These are phyloP conservation scores for Hystrix cristata DNA, from an alignment of 2,113 vertebrate genomes.

Conservation along the genomic window DNA sequence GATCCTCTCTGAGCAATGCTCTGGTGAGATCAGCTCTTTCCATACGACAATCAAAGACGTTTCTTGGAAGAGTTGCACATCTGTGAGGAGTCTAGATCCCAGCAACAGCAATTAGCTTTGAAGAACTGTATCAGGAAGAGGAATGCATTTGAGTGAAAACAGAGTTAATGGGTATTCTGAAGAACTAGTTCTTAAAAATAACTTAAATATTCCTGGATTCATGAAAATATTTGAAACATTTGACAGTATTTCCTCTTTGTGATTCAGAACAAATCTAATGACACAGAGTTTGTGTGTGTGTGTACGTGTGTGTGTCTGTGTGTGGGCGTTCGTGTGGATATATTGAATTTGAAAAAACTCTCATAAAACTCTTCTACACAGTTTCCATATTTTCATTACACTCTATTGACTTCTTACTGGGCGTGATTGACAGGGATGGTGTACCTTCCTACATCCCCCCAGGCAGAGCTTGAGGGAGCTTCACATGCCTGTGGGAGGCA, in stretches of 20 bases:
- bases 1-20: not conserved
- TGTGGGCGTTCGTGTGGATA: not conserved
- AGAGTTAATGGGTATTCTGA: not conserved
- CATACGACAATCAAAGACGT: no score
- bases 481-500: conserved; percentile 50
- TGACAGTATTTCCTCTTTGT: conserved; percentile 22
- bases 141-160: not conserved
- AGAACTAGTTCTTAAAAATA: not conserved
- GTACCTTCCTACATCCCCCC: conserved; percentile 47
- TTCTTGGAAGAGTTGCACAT: not conserved
- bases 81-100: not conserved
- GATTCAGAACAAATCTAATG: not conserved
- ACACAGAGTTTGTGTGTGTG: not conserved
- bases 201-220: not conserved
- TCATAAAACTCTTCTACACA: not conserved
- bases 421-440: conserved; percentile 61
- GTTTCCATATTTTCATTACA: conserved; percentile 53
- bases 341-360: conserved; percentile 21
- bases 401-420: conserved; percentile 48
- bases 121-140: not conserved
- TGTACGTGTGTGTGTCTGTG: no score
- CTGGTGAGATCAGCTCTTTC: not conserved
- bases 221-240: not conserved
- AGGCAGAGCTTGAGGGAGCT: conserved; percentile 77
- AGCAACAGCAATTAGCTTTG: not conserved